These are phyloP conservation scores for Odontamblyopus lacepedii DNA, from an alignment of 2,797 vertebrate species.

Conservation along the genomic window DNA sequence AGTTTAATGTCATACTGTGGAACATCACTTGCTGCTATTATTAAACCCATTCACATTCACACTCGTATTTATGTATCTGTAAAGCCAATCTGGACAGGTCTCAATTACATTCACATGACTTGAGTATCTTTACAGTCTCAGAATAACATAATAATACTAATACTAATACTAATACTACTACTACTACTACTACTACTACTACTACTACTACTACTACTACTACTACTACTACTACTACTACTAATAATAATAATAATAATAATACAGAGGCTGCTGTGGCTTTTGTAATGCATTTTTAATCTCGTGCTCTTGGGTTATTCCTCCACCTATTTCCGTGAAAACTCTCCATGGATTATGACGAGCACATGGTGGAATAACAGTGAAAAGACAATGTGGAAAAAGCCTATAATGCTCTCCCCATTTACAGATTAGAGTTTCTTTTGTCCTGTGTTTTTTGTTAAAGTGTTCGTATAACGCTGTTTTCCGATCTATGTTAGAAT, in stretches of 20 bases:
- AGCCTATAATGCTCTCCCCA: too few species aligned
- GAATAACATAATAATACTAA: background rate
- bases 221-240: too few species aligned
- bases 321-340: background rate
- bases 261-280: background rate
- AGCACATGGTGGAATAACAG: background rate
- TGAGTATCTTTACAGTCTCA: background rate
- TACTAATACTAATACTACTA: too few species aligned
- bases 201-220: too few species aligned
- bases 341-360: background rate
- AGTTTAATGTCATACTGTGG: too few species aligned
- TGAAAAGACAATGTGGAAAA: background rate
- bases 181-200: too few species aligned
- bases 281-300: constrained; percentile 9
- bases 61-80: background rate
- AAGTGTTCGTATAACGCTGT: too few species aligned
- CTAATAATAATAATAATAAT: too few species aligned
- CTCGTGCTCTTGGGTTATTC: background rate
- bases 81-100: background rate
- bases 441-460: too few species aligned
- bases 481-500: too few species aligned
- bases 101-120: constrained; percentile 12
- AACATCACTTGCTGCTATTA: too few species aligned
- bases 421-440: too few species aligned
- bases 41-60: background rate